Evolutionary conservation across 1,140 invertebrate genomes (phyloP).

Genomic region (Panulirus ornatus): DNA sequence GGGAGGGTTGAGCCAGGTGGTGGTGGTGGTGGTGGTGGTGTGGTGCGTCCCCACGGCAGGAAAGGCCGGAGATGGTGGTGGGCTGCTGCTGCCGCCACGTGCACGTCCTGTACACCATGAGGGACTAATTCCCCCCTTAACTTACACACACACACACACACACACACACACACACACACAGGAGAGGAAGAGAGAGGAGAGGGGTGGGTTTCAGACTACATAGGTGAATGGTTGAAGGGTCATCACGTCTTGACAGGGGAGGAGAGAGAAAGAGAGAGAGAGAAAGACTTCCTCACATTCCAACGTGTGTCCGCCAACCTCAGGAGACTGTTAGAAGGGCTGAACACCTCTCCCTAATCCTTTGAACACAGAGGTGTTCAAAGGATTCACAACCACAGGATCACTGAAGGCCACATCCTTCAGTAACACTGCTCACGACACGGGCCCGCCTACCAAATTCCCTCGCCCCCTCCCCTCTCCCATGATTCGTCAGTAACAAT

Average conservation of each 20-base stretch:
- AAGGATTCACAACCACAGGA: too few species aligned
- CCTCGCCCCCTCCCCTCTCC: too few species aligned
- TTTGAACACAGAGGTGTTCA: neutral
- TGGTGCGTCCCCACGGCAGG: neutral
- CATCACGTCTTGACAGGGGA: neutral
- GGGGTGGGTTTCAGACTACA: neutral
- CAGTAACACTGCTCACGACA: too few species aligned
- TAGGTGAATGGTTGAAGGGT: neutral
- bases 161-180: constrained; percentile 7
- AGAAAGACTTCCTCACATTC: neutral
- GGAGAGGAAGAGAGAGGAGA: constrained; percentile 29
- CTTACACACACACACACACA: neutral
- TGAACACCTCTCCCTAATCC: neutral
- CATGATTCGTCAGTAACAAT: too few species aligned
- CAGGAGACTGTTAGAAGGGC: neutral
- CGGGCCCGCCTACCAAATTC: too few species aligned
- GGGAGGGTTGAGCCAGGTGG: neutral
- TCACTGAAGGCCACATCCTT: too few species aligned
- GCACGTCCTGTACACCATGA: neutral
- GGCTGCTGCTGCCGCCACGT: neutral
- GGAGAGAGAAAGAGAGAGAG: neutral
- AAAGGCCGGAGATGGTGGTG: too few species aligned
- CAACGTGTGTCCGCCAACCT: neutral
- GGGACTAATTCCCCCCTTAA: neutral
- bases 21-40: neutral